Base-by-base conservation (phyloP, 2,888 invertebrate genomes). In the Drosophila prolongata region DNA sequence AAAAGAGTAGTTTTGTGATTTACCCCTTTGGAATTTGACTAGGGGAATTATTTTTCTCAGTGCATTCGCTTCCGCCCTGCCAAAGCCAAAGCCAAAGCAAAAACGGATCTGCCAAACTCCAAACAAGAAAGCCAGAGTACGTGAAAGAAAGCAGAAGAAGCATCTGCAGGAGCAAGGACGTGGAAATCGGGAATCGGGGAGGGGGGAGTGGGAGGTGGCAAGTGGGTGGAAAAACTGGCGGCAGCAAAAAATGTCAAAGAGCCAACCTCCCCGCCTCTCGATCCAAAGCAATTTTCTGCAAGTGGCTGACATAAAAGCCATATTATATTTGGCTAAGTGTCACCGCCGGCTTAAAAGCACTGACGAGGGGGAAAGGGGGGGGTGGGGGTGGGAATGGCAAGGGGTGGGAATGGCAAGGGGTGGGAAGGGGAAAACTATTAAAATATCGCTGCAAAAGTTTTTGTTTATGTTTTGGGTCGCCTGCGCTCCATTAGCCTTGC, bases 261-360 rank as follows among this genome's bases (percentile, higher is more conserved):
- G n/a, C 10, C n/a, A 14, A 16, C 13, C 2, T 0, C 14, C 8
- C 34, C 11, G 13, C 5, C 34, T 6, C 47, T 5, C 42, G 66
- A 58, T 42, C 62, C 73, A 67, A 80, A 83, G 83, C 87, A 83
- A 83, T 83, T 87, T 83, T 80, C 71, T 80, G 87, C 87, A 83
- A 83, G 82, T 87, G 80, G 78, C 87, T 83, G 83, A 83, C 83
- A 83, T 87, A 87, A 83, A 83, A 83, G 83, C 87, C 87, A 87
- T 80, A 83, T 83, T 87, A 83, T 87, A 83, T 83, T 84, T 83
- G 87, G 83, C 87, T 80, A 83, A 83, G 83, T 83, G 83, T 83
- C 83, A 87, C 83, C 84, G 80, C 64, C 78, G 83, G 81, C 84
- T 66, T 66, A 68, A 70, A 78, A 60, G 50, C 60, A 43, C 64